Evolutionary conservation across 1,140 invertebrate genomes (phyloP), one percentile per base, ranked within the genome.

Genomic region (Reticulitermes speratus): DNA sequence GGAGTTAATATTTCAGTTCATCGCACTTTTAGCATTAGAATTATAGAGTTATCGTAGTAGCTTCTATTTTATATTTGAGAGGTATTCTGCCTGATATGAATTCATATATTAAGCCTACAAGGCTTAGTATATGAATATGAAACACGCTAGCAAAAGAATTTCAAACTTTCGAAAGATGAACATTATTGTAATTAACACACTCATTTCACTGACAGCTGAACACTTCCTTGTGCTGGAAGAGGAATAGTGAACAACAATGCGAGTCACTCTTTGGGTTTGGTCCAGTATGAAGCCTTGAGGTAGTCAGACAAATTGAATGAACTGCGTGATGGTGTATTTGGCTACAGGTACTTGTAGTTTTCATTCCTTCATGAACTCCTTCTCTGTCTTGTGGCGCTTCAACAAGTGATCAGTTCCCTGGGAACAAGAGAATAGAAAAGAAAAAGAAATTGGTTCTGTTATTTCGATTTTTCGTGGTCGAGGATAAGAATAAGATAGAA

Each of bases 401-500:
- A 30, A 12, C 65, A 75, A 75, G 65, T 75, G 25, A 30, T 30
- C 65, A 75, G 65, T 75, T 75, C n/a, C n/a, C 65, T 55, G 52
- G 52, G 52, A 55, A 55, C 19, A 55, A 38, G 19, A 12, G 65
- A 75, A 75, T 30, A 75, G 65, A 75, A 75, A 75, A 75, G 65
- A 75, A 30, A 75, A 75, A 25, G 65, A 75, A 75, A 75, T 75
- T 75, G 65, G n/a, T 30, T 75, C 65, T 75, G 25, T 75, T 75
- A 75, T 75, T 75, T 75, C 65, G 65, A 75, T 75, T 75, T n/a
- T 75, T 75, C 65, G 25, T 75, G 65, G 65, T 75, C 12, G 25
- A 30, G 65, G 65, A n/a, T 75, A 75, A 75, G 65, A 75, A 30
- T 75, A 75, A 75, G n/a, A 14, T 30, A 75, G 25, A 75, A 30